Percentiles rank a stretch among this genome's conserved stretches.
Conservation (phyloP, 2,113 vertebrate genomes). For the Neolamprologus fasciatus region DNA sequence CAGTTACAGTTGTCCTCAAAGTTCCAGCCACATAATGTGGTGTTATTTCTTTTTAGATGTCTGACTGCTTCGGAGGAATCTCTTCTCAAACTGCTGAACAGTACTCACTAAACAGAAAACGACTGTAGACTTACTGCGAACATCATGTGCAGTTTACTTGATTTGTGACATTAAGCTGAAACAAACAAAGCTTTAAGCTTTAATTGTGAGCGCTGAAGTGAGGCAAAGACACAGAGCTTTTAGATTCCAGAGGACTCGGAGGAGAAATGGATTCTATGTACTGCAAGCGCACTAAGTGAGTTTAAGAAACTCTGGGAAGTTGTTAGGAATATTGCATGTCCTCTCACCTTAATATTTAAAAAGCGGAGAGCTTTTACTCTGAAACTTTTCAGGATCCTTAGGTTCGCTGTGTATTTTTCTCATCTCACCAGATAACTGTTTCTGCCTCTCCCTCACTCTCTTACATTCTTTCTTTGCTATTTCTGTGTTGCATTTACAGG, state of each 20-base stretch:
- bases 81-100: conserved; percentile 46
- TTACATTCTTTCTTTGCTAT: conserved; percentile 1
- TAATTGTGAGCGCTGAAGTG: conserved; percentile 26
- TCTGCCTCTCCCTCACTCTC: not conserved
- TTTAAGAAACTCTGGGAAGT: conserved; percentile 24
- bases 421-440: not conserved
- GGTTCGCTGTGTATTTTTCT: conserved; percentile 18
- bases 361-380: conserved; percentile 57
- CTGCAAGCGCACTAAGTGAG: not conserved
- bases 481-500: conserved; percentile 2
- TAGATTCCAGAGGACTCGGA: conserved; percentile 7
- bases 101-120: conserved; percentile 35
- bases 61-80: conserved; percentile 32
- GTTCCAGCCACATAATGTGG: conserved; percentile 58
- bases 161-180: conserved; percentile 51
- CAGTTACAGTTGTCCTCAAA: conserved; percentile 45
- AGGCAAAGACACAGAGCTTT: conserved; percentile 36
- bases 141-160: conserved; percentile 32
- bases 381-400: conserved; percentile 45
- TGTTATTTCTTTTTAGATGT: conserved; percentile 29
- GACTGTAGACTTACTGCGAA: conserved; percentile 23
- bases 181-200: conserved; percentile 27
- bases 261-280: conserved; percentile 28
- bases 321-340: conserved; percentile 51
- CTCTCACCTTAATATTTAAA: conserved; percentile 68